A percentile compares a stretch with the other conserved stretches of the same genome.
Evolutionary conservation across 2,797 vertebrate species (phyloP).

Genomic region (Epinephelus coioides): DNA sequence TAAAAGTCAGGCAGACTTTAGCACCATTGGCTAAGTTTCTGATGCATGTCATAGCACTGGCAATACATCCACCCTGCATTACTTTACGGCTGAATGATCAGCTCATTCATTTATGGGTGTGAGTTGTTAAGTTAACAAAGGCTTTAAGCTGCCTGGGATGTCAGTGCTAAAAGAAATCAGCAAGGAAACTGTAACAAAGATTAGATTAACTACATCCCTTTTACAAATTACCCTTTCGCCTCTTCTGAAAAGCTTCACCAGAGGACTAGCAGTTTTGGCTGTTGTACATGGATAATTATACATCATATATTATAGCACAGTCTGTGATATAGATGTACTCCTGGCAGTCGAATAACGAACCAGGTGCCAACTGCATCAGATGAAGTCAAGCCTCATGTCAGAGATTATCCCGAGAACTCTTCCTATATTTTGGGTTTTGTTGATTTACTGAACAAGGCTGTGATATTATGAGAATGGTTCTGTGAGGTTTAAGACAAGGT

Average conservation of each 20-base stretch:
- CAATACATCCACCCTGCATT: slow-evolving; percentile 51
- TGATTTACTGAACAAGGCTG: slow-evolving; percentile 27
- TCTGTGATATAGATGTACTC: slow-evolving; percentile 42
- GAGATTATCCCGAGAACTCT: slow-evolving; percentile 41
- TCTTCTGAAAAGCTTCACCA: slow-evolving; percentile 37
- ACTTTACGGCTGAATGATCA: slow-evolving; percentile 63
- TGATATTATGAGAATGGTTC: slow-evolving; percentile 16
- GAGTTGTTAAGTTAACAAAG: slow-evolving; percentile 72
- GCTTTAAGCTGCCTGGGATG: slow-evolving; percentile 56
- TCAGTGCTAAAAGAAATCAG: slow-evolving; percentile 43
- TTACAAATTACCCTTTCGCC: slow-evolving; percentile 53
- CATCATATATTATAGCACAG: slow-evolving; percentile 23
- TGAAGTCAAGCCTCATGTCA: slow-evolving; percentile 51
- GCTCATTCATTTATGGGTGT: slow-evolving; percentile 69
- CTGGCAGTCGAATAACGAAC: slow-evolving; percentile 32
- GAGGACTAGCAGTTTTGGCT: slow-evolving; percentile 48
- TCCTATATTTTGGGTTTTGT: slow-evolving; percentile 20
- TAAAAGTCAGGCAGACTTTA: slow-evolving; percentile 48
- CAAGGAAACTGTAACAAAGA: slow-evolving; percentile 55
- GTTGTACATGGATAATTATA: slow-evolving; percentile 37
- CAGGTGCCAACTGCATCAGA: slow-evolving; percentile 49
- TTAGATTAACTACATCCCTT: slow-evolving; percentile 66
- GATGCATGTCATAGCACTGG: slow-evolving; percentile 66
- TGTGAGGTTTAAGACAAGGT: slow-evolving; percentile 19
- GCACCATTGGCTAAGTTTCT: slow-evolving; percentile 49